Conservation (phyloP, 2,113 vertebrate genomes). For the Larimichthys polyactis region DNA sequence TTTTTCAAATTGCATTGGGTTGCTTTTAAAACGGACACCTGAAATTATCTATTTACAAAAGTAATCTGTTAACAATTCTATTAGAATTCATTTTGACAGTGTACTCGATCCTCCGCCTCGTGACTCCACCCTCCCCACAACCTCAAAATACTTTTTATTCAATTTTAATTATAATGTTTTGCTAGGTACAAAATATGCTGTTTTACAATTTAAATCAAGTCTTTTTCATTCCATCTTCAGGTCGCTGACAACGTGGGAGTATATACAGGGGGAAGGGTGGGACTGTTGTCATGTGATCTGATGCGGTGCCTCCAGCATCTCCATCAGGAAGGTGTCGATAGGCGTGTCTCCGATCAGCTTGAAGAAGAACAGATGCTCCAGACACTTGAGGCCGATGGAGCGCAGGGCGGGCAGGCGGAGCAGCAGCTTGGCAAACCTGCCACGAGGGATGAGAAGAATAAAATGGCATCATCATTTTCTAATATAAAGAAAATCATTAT, state of each 20-base stretch:
- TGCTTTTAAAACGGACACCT: constrained; percentile 76
- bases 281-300: constrained; percentile 91
- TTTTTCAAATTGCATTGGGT: constrained; percentile 77
- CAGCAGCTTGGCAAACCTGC: constrained; percentile 94
- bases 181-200: constrained; percentile 81
- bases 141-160: constrained; percentile 56
- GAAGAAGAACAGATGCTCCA: constrained; percentile 98
- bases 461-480: not conserved
- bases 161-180: constrained; percentile 68
- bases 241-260: constrained; percentile 71
- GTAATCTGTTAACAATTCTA: constrained; percentile 76
- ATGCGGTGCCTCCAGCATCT: constrained; percentile 96
- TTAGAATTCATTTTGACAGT: constrained; percentile 72
- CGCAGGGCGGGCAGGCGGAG: constrained; percentile 93
- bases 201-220: constrained; percentile 79
- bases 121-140: constrained; percentile 20
- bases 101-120: constrained; percentile 27
- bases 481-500: not conserved
- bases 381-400: constrained; percentile 95
- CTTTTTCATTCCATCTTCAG: constrained; percentile 71
- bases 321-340: constrained; percentile 98
- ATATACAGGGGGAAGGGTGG: constrained; percentile 77
- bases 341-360: constrained; percentile 97
- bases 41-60: constrained; percentile 86
- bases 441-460: not conserved